Percentiles rank a stretch among this genome's conserved stretches.
Conservation (phyloP, 2,888 invertebrate species). For the Criorhina ranunculi region DNA sequence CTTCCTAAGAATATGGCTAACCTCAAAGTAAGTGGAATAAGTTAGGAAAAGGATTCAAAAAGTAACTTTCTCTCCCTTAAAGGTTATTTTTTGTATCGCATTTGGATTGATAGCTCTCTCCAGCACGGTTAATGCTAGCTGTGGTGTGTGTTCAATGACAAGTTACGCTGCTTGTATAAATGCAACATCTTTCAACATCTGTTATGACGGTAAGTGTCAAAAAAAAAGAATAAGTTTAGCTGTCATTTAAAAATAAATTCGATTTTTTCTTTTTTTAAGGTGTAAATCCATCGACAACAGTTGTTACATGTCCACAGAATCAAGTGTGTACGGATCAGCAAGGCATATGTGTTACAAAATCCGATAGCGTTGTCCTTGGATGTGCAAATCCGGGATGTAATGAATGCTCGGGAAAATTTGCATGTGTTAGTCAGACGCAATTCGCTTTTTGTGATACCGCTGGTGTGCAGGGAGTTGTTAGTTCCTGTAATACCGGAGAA, state of each 20-base stretch:
- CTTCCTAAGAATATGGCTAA: no score
- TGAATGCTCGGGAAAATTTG: not conserved
- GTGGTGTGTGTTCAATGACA: not conserved
- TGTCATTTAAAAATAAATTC: no score
- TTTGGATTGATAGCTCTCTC: not conserved
- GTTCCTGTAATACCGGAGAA: not conserved
- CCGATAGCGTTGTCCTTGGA: not conserved
- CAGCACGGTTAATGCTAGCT: not conserved
- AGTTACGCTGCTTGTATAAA: constrained; percentile 9
- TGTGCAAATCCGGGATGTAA: not conserved
- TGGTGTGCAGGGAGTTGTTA: not conserved
- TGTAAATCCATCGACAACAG: not conserved
- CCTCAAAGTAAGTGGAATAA: no score
- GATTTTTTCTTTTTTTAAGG: not conserved
- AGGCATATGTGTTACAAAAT: not conserved
- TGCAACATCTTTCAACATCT: not conserved
- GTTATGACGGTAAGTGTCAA: not conserved
- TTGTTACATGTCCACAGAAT: not conserved
- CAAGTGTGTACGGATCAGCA: not conserved
- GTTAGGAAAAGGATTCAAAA: not conserved
- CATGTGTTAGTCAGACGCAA: not conserved
- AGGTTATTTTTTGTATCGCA: not conserved
- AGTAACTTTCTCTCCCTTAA: not conserved
- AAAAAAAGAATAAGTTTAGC: not conserved
- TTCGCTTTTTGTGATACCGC: not conserved